A percentile compares a stretch with the other conserved stretches of the same genome.
Evolutionary conservation across 1,140 invertebrate genomes (phyloP).

Genomic region (Nasonia longicornis): DNA sequence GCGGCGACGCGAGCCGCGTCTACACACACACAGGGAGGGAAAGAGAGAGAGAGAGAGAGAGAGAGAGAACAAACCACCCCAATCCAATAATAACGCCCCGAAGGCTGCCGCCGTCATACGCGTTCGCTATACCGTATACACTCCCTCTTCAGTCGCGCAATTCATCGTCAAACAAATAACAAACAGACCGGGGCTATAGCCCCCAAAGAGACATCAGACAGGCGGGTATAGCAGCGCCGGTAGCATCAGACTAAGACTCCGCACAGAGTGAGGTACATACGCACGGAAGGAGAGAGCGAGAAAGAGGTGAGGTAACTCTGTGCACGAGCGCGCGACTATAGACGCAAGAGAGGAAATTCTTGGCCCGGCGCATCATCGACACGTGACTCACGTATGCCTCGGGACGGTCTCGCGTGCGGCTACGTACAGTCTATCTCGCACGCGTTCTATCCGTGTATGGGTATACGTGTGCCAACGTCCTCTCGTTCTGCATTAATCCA

Average conservation of each 20-base stretch:
- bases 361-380: constrained; percentile 34
- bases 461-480: background rate
- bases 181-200: constrained; percentile 5
- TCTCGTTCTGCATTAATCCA: constrained; percentile 41
- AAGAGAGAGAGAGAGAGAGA: background rate
- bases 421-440: too few species aligned
- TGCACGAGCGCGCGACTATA: background rate
- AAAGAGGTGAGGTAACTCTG: constrained; percentile 22
- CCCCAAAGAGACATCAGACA: background rate
- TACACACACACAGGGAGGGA: background rate
- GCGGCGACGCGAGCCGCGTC: background rate
- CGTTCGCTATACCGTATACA: background rate
- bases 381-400: constrained; percentile 37
- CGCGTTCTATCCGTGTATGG: too few species aligned
- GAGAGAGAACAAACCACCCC: background rate
- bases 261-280: background rate
- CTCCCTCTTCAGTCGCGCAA: background rate
- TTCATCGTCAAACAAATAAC: constrained; percentile 41
- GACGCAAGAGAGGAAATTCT: constrained; percentile 19
- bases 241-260: background rate
- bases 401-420: too few species aligned
- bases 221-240: too few species aligned
- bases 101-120: background rate
- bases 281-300: background rate
- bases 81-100: constrained; percentile 32